A percentile compares a stretch with the other conserved stretches of the same genome.
Conservation (phyloP, 1,140 invertebrate genomes). For the Apis dorsata region DNA sequence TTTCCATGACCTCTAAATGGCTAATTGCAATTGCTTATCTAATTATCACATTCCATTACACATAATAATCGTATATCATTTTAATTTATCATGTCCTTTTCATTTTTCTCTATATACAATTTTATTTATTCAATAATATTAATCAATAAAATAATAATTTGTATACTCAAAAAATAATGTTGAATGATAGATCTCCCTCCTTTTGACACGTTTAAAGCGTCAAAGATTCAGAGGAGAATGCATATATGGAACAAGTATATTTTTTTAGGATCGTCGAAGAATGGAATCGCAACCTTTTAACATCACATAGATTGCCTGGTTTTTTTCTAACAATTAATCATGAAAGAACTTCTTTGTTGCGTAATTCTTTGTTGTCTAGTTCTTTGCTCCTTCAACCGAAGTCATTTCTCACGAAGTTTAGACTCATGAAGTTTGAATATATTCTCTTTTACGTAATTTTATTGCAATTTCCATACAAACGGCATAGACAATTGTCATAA, state of each 20-base stretch:
- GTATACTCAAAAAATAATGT: background rate
- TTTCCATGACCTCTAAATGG: too few species aligned
- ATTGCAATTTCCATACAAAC: conserved; percentile 24
- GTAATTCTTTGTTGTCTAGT: conserved; percentile 1
- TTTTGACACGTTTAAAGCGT: background rate
- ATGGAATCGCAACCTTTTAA: conserved; percentile 9
- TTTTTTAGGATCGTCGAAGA: background rate
- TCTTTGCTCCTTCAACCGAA: conserved; percentile 3
- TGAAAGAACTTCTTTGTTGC: background rate
- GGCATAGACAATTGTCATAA: conserved; percentile 19
- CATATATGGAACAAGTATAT: conserved; percentile 10
- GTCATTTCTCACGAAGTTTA: background rate
- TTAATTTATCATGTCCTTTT: too few species aligned
- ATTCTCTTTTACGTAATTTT: conserved; percentile 22
- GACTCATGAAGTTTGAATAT: background rate
- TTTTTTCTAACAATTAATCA: conserved; percentile 13
- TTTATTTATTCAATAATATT: background rate
- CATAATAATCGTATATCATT: too few species aligned
- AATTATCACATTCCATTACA: too few species aligned
- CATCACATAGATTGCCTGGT: background rate
- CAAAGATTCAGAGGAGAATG: conserved; percentile 10
- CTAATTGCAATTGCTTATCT: too few species aligned
- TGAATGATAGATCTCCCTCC: too few species aligned
- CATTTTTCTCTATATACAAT: too few species aligned
- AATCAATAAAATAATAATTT: background rate